phyloP scores from a whole-genome alignment of 1,140 invertebrate genomes.

The Magallana ariakensis region DNA sequence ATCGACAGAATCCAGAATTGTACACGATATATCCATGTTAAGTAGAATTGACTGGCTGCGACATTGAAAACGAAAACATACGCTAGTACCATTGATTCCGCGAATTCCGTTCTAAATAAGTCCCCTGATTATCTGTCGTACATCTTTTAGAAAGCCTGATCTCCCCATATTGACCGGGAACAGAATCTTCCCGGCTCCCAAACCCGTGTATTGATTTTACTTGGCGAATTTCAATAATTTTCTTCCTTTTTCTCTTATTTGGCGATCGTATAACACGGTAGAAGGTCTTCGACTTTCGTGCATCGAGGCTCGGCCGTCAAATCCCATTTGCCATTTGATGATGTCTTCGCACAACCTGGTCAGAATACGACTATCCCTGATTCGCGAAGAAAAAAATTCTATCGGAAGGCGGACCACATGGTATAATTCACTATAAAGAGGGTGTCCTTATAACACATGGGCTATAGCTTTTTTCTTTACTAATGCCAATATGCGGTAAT shows the following conservation, averaged over 20 bases:
- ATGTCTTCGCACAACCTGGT: background rate
- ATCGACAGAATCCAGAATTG: background rate
- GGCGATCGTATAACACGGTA: conserved; percentile 10
- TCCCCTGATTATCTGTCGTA: conserved; percentile 15
- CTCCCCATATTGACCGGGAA: conserved; percentile 30
- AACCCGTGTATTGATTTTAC: conserved; percentile 34
- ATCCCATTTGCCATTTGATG: conserved; percentile 27
- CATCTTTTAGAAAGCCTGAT: conserved; percentile 23
- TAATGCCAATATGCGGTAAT: background rate
- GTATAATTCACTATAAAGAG: background rate
- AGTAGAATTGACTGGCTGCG: background rate
- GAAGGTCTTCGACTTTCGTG: conserved; percentile 20
- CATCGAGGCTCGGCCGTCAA: conserved; percentile 15
- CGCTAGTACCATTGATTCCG: conserved; percentile 35
- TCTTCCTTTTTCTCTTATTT: conserved; percentile 32
- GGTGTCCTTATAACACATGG: background rate
- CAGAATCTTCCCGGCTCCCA: conserved; percentile 2
- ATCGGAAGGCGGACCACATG: background rate
- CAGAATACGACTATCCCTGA: background rate
- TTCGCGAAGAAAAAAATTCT: background rate
- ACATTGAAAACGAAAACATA: conserved; percentile 36
- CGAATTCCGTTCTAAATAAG: background rate
- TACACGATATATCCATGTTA: conserved; percentile 4
- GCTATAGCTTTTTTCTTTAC: conserved; percentile 23
- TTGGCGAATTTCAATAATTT: conserved; percentile 29